Conservation (phyloP, 2,888 invertebrate species). For the Linyphia triangularis region DNA sequence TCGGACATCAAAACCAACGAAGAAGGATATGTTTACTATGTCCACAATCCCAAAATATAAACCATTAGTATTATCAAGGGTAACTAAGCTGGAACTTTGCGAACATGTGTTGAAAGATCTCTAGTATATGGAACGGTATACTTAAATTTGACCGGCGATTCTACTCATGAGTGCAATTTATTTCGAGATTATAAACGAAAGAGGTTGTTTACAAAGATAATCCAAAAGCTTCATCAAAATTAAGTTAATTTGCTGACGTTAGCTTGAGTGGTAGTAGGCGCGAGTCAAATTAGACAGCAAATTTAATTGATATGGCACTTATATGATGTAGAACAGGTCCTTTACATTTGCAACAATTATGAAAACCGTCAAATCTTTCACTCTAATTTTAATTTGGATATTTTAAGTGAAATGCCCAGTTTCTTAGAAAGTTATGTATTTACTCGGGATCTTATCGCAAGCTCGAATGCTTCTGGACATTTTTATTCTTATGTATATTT, state of each 20-base stretch:
- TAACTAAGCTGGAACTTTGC: too few relatives aligned
- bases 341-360: conserved; percentile 59
- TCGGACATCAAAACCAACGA: too few relatives aligned
- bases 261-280: conserved; percentile 37
- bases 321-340: conserved; percentile 61
- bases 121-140: too few relatives aligned
- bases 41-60: too few relatives aligned
- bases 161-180: conserved; percentile 1
- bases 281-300: conserved; percentile 66
- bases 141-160: too few relatives aligned
- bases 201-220: conserved; percentile 37
- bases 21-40: too few relatives aligned
- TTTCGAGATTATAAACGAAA: conserved; percentile 5
- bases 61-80: too few relatives aligned
- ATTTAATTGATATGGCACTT: conserved; percentile 68
- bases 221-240: conserved; percentile 62
- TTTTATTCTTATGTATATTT: too few relatives aligned
- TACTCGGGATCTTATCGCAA: too few relatives aligned
- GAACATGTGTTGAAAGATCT: too few relatives aligned
- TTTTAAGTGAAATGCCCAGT: conserved; percentile 39
- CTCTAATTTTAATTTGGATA: conserved; percentile 60
- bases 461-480: too few relatives aligned
- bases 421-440: too few relatives aligned
- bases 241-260: conserved; percentile 71
- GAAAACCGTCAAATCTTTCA: conserved; percentile 57